phyloP scores from a whole-genome alignment of 2,888 invertebrate genomes.

The Eilema caniola region DNA sequence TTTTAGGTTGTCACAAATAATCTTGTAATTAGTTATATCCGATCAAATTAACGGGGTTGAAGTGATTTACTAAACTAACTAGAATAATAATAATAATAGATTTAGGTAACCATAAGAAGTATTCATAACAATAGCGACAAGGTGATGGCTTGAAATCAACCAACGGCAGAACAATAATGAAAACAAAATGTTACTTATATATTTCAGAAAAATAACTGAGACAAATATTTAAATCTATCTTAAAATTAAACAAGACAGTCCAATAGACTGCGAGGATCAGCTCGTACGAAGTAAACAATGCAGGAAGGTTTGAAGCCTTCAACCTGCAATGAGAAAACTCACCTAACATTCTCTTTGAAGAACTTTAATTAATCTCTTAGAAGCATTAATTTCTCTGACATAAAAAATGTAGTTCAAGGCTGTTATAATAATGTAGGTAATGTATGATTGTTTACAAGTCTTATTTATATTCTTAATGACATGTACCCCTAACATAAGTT shows the following conservation, averaged over 20 bases:
- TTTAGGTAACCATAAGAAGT: no score
- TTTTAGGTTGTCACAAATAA: neutral
- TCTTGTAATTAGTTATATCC: neutral
- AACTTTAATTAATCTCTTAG: no score
- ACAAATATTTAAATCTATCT: neutral
- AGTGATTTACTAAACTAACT: neutral
- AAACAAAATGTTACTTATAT: neutral
- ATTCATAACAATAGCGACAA: neutral
- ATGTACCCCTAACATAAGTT: no score
- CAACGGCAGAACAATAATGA: neutral
- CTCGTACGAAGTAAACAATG: constrained; percentile 37
- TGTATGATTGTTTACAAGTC: no score
- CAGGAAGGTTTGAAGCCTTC: constrained; percentile 34
- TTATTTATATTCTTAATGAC: no score
- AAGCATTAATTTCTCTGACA: constrained; percentile 49
- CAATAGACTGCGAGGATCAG: no score
- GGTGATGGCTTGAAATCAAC: neutral
- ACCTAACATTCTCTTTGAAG: constrained; percentile 49
- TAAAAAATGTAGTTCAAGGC: constrained; percentile 29
- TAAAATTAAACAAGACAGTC: neutral
- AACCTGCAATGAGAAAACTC: constrained; percentile 42
- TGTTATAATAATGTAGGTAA: no score
- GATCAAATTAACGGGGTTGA: neutral
- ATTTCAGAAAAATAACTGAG: no score
- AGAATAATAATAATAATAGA: no score